Evolutionary conservation across 2,113 vertebrate genomes (phyloP).

Genomic region (Larimichthys crocea): DNA sequence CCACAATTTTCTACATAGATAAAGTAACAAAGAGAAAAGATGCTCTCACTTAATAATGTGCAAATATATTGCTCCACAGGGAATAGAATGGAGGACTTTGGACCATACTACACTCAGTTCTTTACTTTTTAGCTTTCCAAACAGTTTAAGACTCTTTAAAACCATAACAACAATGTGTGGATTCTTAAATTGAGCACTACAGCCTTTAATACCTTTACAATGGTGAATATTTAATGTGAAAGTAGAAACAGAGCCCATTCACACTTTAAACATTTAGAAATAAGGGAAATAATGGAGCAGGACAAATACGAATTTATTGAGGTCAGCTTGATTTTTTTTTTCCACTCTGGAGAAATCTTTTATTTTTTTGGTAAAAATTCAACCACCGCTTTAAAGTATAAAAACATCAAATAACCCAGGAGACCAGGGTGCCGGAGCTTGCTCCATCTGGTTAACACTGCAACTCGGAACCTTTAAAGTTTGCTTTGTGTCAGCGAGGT

Average conservation of each 20-base stretch:
- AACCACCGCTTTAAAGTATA: not conserved
- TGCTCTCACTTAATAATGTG: not conserved
- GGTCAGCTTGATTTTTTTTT: slow-evolving; percentile 47
- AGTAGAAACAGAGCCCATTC: slow-evolving; percentile 32
- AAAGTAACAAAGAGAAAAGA: not conserved
- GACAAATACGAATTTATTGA: slow-evolving; percentile 53
- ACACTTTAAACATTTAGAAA: slow-evolving; percentile 55
- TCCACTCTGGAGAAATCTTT: slow-evolving; percentile 21
- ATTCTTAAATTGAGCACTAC: slow-evolving; percentile 40
- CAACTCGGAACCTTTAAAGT: slow-evolving; percentile 32
- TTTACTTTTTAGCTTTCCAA: slow-evolving; percentile 42
- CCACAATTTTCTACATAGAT: not conserved
- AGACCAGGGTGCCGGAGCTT: not conserved
- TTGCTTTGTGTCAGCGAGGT: slow-evolving; percentile 38
- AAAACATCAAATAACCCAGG: slow-evolving; percentile 44
- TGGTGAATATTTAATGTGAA: slow-evolving; percentile 58
- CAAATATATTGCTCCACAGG: not conserved
- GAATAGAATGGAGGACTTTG: not conserved
- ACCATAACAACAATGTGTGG: slow-evolving; percentile 36
- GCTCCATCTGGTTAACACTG: slow-evolving; percentile 26
- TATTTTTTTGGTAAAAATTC: slow-evolving; percentile 7
- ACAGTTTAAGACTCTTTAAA: slow-evolving; percentile 36
- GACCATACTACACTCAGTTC: slow-evolving; percentile 5
- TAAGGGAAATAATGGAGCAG: slow-evolving; percentile 44
- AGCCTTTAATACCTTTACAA: slow-evolving; percentile 44